Conservation (phyloP, 2,113 vertebrate genomes). For the Carlito syrichta region DNA sequence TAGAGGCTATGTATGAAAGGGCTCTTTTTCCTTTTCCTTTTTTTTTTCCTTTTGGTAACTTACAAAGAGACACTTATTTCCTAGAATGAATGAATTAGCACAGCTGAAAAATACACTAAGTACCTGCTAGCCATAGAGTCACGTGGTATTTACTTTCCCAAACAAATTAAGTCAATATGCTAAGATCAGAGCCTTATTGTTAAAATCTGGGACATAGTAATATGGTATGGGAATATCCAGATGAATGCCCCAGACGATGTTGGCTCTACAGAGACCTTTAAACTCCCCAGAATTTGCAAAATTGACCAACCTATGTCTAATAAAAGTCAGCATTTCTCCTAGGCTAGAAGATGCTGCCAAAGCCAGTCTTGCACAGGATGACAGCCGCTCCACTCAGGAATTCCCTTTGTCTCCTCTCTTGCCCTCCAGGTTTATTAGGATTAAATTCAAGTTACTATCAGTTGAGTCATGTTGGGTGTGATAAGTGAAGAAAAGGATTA, state of each 20-base stretch:
- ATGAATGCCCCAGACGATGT: not conserved
- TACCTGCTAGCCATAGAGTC: not conserved
- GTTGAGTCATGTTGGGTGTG: not conserved
- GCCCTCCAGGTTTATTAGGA: not conserved
- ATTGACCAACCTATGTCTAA: not conserved
- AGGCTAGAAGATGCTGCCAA: not conserved
- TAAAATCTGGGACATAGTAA: not conserved
- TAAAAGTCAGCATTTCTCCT: not conserved
- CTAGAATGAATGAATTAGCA: not conserved
- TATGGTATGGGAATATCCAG: not conserved
- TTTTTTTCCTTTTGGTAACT: not conserved
- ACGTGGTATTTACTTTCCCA: not conserved
- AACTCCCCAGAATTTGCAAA: not conserved
- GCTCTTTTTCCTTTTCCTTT: too few species aligned
- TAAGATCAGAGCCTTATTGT: not conserved
- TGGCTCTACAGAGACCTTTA: not conserved
- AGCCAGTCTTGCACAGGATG: not conserved
- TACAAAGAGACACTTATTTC: not conserved
- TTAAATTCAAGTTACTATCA: not conserved
- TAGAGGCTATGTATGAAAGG: not conserved
- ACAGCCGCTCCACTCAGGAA: not conserved
- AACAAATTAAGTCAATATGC: not conserved
- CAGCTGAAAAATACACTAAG: not conserved
- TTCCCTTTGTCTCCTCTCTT: not conserved
- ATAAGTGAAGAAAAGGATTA: not conserved